Evolutionary conservation across 2,797 vertebrate genomes (phyloP), one percentile per base, ranked within the genome.

Genomic region (Iguana delicatissima): DNA sequence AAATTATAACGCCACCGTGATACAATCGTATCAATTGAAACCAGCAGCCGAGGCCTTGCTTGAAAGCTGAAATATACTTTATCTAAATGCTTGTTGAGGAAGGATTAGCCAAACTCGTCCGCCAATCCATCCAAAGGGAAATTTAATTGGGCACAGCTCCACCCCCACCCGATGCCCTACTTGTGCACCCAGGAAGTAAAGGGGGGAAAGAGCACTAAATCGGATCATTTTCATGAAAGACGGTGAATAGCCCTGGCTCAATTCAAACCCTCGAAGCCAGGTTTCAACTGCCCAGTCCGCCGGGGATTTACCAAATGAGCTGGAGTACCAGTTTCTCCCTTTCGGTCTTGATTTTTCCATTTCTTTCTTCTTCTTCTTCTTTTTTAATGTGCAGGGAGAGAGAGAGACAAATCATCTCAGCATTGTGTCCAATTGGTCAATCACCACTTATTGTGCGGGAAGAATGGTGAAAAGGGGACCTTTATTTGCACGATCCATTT

Each of bases 401-500:
- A 52, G 67, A 42, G 69, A 72, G 55, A 8, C 80, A 87, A 87
- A 90, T 90, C 73, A 84, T 83, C 46, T 69, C 38, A 10, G 72
- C 89, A 90, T 90, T 90, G 55, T 87, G 46, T 67, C 85, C 80
- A 77, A 83, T 82, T 84, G 89, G 89, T 84, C 89, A 87, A 90
- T 90, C 89, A 90, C 67, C 35, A 55, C 73, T 85, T 67, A 90
- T 90, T 90, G 85, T 90, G 85, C 7, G 46, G 9, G 50, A 32
- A 77, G 85, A 87, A 69, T 52, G 46, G 42, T n/a, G 24, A 12
- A 50, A 81, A 67, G 24, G n/a, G 72, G 72, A 55, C 46, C 46
- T 59, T 89, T 69, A 85, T 89, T 89, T 77, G 80, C 59, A 46
- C 38, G 9, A 13, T 69, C 59, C 55, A 42, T 32, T 57, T 57